Percentiles rank a stretch among this genome's conserved stretches.
Evolutionary conservation across 2,888 invertebrate species (phyloP).

Genomic region (Patella pellucida): DNA sequence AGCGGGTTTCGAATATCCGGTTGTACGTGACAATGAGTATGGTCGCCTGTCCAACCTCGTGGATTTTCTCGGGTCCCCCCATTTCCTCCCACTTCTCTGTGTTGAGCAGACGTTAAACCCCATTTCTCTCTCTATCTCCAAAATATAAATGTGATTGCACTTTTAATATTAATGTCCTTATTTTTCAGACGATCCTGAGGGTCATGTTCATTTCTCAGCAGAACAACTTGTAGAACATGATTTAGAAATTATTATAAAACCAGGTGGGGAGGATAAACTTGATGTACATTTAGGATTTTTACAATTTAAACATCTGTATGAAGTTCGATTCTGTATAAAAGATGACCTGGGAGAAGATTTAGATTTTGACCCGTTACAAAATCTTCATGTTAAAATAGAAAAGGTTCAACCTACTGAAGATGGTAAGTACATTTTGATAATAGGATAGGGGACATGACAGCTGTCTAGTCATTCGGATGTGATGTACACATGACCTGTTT

Average conservation of each 20-base stretch:
- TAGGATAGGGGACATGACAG: not conserved
- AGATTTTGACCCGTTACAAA: slow-evolving; percentile 55
- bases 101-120: no score
- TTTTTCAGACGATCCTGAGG: slow-evolving; percentile 13
- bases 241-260: slow-evolving; percentile 57
- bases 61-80: no score
- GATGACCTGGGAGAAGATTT: slow-evolving; percentile 59
- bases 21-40: no score
- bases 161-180: no score
- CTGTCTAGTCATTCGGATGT: no score
- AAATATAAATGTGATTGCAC: no score
- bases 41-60: no score
- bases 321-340: slow-evolving; percentile 55
- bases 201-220: slow-evolving; percentile 51
- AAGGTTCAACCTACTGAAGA: slow-evolving; percentile 55
- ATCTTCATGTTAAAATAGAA: slow-evolving; percentile 54
- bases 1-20: no score
- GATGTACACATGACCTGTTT: no score
- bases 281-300: slow-evolving; percentile 69
- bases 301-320: slow-evolving; percentile 68
- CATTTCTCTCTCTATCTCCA: no score
- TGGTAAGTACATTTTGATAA: slow-evolving; percentile 42
- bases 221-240: slow-evolving; percentile 57
- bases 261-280: slow-evolving; percentile 43
- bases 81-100: no score